Evolutionary conservation across 2,888 invertebrate species (phyloP).

Genomic region (Idaea aversata): DNA sequence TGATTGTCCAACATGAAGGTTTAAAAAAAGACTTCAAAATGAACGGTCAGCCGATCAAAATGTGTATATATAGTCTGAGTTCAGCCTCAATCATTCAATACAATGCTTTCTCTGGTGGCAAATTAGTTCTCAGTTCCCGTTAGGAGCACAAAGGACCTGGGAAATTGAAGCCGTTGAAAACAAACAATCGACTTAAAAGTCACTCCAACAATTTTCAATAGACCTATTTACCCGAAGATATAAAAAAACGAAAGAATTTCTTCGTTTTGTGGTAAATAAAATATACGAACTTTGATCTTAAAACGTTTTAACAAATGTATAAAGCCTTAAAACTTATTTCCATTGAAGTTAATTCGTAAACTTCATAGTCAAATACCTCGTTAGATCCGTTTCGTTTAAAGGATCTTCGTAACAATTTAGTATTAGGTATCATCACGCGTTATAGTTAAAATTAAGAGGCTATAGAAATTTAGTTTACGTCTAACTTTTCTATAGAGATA

Average conservation of each 20-base stretch:
- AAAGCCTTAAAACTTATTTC: neutral
- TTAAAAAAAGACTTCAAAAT: no score
- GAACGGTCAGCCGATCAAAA: no score
- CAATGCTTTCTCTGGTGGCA: no score
- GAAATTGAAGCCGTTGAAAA: no score
- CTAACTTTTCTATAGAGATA: no score
- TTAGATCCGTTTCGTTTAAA: neutral
- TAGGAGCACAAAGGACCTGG: no score
- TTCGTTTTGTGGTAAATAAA: neutral
- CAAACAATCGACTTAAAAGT: neutral
- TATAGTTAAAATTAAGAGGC: neutral
- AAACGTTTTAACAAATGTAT: neutral
- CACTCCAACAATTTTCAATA: neutral
- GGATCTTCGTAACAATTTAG: neutral
- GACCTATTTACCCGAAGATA: neutral
- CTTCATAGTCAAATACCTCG: neutral
- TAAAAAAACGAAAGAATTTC: neutral
- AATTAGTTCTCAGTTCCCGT: no score
- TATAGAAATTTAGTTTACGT: no score
- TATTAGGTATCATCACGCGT: no score
- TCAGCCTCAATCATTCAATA: no score
- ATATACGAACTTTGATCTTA: neutral
- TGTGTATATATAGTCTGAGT: no score
- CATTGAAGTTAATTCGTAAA: neutral
- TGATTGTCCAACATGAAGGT: no score